Conservation (phyloP, 2,888 invertebrate species). For the Arrhopalites spinosus region DNA sequence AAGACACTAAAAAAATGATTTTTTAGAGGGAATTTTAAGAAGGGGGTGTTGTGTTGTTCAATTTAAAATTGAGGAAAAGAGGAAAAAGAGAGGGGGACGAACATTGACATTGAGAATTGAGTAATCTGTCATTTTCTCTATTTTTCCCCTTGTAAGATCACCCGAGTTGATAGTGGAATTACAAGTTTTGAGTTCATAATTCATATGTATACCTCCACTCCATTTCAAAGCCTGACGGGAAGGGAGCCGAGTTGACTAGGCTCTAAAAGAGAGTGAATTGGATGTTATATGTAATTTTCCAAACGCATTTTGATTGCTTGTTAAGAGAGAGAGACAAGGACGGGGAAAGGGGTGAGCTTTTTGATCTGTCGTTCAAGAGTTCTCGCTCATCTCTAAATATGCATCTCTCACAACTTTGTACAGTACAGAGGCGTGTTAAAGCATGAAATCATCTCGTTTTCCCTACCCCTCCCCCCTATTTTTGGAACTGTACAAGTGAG, state of each 20-base stretch:
- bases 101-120: not conserved
- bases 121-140: no score
- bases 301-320: slow-evolving; percentile 32
- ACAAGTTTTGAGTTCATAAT: not conserved
- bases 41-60: no score
- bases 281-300: not conserved
- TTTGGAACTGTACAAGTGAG: no score
- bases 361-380: slow-evolving; percentile 26
- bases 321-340: slow-evolving; percentile 2
- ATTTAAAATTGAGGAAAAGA: not conserved
- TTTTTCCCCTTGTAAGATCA: no score
- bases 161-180: no score
- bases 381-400: not conserved
- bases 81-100: not conserved
- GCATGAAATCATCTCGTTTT: slow-evolving; percentile 46
- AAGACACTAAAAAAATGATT: no score
- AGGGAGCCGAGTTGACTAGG: no score
- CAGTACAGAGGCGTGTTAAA: slow-evolving; percentile 35
- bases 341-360: slow-evolving; percentile 1
- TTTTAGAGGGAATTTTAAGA: no score
- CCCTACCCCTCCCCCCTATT: slow-evolving; percentile 23
- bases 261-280: not conserved
- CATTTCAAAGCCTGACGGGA: not conserved
- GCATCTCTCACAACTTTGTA: slow-evolving; percentile 28
- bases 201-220: not conserved